phyloP scores from a whole-genome alignment of 2,113 vertebrate genomes.

The Gobiocypris rarus region DNA sequence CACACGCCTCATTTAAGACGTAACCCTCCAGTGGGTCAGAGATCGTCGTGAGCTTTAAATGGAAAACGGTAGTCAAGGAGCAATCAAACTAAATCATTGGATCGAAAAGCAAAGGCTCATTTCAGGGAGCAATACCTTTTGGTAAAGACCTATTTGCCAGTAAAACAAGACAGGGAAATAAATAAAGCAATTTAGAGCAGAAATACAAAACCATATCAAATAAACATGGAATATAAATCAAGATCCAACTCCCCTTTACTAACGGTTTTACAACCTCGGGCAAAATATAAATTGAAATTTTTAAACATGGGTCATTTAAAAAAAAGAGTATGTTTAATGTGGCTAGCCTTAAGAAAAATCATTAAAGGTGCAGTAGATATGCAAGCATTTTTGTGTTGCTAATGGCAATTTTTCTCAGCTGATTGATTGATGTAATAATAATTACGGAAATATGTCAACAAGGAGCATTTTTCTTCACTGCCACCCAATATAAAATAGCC shows the following conservation, averaged over 20 bases:
- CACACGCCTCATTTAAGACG: constrained; percentile 4
- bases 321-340: not conserved
- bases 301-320: not conserved
- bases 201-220: constrained; percentile 15
- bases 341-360: not conserved
- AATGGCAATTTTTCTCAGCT: not conserved
- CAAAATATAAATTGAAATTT: not conserved
- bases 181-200: not conserved
- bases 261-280: not conserved
- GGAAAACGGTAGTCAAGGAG: constrained; percentile 30
- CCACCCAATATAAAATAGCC: not conserved
- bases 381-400: not conserved
- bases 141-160: constrained; percentile 23
- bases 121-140: constrained; percentile 28
- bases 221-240: constrained; percentile 30
- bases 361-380: not conserved
- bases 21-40: constrained; percentile 9
- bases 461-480: not conserved
- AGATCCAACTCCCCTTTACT: not conserved
- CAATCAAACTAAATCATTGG: not conserved
- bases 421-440: not conserved
- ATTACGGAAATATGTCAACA: not conserved
- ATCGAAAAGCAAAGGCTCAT: constrained; percentile 19
- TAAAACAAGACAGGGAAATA: constrained; percentile 1
- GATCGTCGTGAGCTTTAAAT: constrained; percentile 33